Conservation (phyloP, 2,888 invertebrate genomes). For the Leptinotarsa juncta region DNA sequence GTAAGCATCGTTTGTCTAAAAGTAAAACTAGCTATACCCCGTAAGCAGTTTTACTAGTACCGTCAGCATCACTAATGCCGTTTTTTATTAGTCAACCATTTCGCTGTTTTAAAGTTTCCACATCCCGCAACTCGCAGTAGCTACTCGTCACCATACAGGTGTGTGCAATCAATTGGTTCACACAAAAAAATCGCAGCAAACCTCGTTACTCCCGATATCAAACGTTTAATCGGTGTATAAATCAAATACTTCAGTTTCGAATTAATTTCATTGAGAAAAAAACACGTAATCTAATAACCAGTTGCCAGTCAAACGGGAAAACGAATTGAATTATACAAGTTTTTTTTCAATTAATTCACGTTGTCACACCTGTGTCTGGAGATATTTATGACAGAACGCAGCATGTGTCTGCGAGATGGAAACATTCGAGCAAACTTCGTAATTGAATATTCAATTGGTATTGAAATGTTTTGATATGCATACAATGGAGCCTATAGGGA, state of each 20-base stretch:
- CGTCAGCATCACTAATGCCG: too few relatives aligned
- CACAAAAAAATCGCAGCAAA: not conserved
- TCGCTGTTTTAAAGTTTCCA: not conserved
- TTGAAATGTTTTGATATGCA: slow-evolving; percentile 5
- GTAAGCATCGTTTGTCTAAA: too few relatives aligned
- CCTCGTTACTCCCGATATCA: slow-evolving; percentile 3
- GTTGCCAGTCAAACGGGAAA: slow-evolving; percentile 7
- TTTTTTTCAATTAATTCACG: slow-evolving; percentile 3
- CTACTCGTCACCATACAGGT: not conserved
- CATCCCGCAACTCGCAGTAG: not conserved
- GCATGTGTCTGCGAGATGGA: slow-evolving; percentile 9
- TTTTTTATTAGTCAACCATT: not conserved
- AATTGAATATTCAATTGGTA: slow-evolving; percentile 17
- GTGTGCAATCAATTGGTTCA: too few relatives aligned
- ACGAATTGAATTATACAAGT: slow-evolving; percentile 16
- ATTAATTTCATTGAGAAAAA: slow-evolving; percentile 11
- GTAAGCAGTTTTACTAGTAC: too few relatives aligned
- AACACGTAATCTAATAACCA: slow-evolving; percentile 13
- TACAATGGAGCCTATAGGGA: not conserved
- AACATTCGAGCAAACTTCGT: not conserved
- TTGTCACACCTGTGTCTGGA: slow-evolving; percentile 14
- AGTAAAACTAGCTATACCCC: too few relatives aligned
- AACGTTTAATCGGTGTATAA: not conserved
- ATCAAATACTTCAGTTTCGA: slow-evolving; percentile 14
- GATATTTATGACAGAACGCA: slow-evolving; percentile 7